A percentile compares a stretch with the other conserved stretches of the same genome.
Evolutionary conservation across 1,140 invertebrate species (phyloP).

Genomic region (Drosophila pruinosa): DNA sequence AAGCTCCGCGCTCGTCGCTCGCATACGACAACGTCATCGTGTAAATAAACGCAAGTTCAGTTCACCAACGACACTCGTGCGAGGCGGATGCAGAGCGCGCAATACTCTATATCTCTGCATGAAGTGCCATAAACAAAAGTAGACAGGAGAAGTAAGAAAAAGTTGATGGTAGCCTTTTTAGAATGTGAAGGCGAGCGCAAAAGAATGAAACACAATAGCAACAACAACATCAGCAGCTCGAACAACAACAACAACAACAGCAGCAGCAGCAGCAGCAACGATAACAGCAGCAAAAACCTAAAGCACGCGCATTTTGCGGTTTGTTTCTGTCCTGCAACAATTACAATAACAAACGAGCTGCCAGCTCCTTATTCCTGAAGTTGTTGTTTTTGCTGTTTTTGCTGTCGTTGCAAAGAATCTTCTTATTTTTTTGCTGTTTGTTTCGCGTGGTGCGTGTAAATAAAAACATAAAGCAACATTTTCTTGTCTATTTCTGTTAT

Average conservation of each 20-base stretch:
- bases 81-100: slow-evolving; percentile 47
- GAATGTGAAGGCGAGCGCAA: background rate
- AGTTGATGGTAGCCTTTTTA: slow-evolving; percentile 6
- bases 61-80: slow-evolving; percentile 48
- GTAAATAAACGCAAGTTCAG: slow-evolving; percentile 54
- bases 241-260: background rate
- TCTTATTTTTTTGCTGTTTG: background rate
- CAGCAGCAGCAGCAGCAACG: slow-evolving; percentile 1
- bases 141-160: slow-evolving; percentile 37
- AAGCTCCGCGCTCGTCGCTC: slow-evolving; percentile 10
- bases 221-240: background rate
- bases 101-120: slow-evolving; percentile 4
- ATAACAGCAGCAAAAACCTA: background rate
- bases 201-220: background rate
- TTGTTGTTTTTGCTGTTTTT: background rate
- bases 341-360: slow-evolving; percentile 1
- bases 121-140: slow-evolving; percentile 37
- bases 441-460: slow-evolving; percentile 48
- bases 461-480: slow-evolving; percentile 27
- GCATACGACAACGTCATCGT: slow-evolving; percentile 28
- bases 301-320: slow-evolving; percentile 31
- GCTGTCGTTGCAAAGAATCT: background rate
- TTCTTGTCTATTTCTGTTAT: slow-evolving; percentile 23
- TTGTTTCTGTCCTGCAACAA: background rate
- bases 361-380: background rate